These are phyloP conservation scores for Leptobrachium leishanense DNA, from an alignment of 2,113 vertebrate species.

Conservation along the genomic window DNA sequence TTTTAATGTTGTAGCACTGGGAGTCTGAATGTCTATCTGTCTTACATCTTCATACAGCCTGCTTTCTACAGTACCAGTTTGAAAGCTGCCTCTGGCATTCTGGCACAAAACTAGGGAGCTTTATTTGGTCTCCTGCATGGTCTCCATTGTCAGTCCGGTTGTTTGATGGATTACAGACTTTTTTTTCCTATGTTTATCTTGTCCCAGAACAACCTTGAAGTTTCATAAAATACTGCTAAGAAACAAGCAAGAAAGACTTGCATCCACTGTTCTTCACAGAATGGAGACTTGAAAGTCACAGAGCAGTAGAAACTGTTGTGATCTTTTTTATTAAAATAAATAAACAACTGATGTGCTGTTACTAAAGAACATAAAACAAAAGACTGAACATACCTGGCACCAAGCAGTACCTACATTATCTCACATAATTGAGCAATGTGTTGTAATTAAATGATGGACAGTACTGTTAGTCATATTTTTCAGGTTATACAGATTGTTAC, in stretches of 20 bases:
- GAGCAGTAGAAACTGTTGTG: too few relatives aligned
- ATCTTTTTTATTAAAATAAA: conserved; percentile 1
- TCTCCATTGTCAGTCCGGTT: conserved; percentile 5
- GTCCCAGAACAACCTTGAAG: conserved; percentile 12
- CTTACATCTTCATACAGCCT: not conserved
- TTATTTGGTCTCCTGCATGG: conserved; percentile 8
- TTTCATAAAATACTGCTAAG: conserved; percentile 1
- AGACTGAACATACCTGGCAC: not conserved
- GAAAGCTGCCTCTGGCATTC: conserved; percentile 26
- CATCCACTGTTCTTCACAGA: not conserved
- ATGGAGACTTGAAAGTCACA: not conserved
- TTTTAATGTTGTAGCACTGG: not conserved
- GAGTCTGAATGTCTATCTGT: not conserved
- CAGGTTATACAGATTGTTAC: too few relatives aligned
- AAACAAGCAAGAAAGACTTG: not conserved
- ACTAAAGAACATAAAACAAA: not conserved
- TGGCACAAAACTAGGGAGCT: conserved; percentile 4
- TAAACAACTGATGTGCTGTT: not conserved
- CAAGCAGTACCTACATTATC: not conserved
- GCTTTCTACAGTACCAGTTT: not conserved
- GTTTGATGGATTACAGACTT: conserved; percentile 8
- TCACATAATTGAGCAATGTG: not conserved
- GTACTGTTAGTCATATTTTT: too few relatives aligned
- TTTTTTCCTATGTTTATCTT: not conserved
- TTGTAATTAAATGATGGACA: not conserved